Percentiles rank a stretch among this genome's conserved stretches.
phyloP scores from a whole-genome alignment of 2,888 invertebrate genomes.

The Penaeus monodon region DNA sequence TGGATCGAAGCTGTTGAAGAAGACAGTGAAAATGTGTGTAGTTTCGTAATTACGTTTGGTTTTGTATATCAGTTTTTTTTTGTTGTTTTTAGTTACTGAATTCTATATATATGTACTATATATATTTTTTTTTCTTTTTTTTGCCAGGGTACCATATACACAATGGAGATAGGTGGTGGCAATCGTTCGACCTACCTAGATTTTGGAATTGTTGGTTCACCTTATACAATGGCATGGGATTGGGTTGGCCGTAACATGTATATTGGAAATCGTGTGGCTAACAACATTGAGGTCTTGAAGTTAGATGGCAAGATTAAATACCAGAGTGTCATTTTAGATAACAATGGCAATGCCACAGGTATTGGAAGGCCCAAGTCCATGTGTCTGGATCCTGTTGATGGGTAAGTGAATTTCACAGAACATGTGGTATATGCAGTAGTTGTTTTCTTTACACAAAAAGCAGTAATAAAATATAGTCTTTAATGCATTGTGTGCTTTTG shows the following conservation, averaged over 20 bases:
- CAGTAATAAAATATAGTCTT: neutral
- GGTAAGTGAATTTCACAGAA: conserved; percentile 73
- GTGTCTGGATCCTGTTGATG: conserved; percentile 91
- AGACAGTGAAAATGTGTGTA: conserved; percentile 79
- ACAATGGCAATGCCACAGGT: conserved; percentile 87
- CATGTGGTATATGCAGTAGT: neutral
- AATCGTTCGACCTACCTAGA: conserved; percentile 86
- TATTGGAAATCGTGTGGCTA: conserved; percentile 89
- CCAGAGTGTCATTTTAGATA: conserved; percentile 87
- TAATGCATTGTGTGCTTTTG: neutral
- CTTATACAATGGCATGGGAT: conserved; percentile 92
- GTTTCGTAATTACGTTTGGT: too few species aligned
- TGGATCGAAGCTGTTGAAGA: conserved; percentile 85
- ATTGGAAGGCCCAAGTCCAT: conserved; percentile 90
- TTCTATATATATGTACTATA: neutral
- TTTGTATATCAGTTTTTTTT: neutral
- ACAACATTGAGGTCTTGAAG: conserved; percentile 90
- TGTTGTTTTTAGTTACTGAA: neutral
- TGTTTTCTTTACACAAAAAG: neutral
- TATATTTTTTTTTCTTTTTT: conserved; percentile 19
- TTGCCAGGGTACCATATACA: conserved; percentile 84
- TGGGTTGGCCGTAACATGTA: conserved; percentile 96
- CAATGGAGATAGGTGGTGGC: conserved; percentile 86
- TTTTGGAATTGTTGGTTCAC: conserved; percentile 91
- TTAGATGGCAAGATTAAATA: conserved; percentile 85